A percentile compares a stretch with the other conserved stretches of the same genome.
phyloP scores from a whole-genome alignment of 2,888 invertebrate species.

The Clunio marinus region DNA sequence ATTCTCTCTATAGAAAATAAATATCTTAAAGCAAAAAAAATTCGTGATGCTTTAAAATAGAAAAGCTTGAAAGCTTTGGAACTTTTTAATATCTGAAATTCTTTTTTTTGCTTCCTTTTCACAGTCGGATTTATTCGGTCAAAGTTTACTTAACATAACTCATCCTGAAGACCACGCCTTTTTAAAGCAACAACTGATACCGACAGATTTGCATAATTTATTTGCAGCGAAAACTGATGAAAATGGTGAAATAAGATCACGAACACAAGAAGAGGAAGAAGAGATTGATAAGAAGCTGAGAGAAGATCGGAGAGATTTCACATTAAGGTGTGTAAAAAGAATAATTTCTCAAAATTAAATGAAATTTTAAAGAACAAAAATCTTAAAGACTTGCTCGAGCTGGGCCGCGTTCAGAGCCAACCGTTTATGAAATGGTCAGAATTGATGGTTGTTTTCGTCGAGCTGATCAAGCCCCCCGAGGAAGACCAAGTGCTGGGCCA shows the following conservation, averaged over 20 bases:
- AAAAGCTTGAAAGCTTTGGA: background rate
- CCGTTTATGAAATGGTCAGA: slow-evolving; percentile 65
- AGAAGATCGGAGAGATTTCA: slow-evolving; percentile 57
- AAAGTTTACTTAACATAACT: slow-evolving; percentile 75
- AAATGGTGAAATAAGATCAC: slow-evolving; percentile 56
- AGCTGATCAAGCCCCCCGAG: slow-evolving; percentile 57
- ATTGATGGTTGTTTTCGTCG: slow-evolving; percentile 63
- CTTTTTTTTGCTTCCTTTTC: too few relatives aligned
- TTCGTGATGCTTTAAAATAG: too few relatives aligned
- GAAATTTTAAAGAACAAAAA: slow-evolving; percentile 54
- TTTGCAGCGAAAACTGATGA: slow-evolving; percentile 47
- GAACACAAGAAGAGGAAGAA: slow-evolving; percentile 50
- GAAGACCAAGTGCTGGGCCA: slow-evolving; percentile 51
- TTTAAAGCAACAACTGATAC: slow-evolving; percentile 62
- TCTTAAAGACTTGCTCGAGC: slow-evolving; percentile 62
- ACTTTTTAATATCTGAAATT: background rate
- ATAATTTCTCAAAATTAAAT: background rate
- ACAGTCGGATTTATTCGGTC: slow-evolving; percentile 78
- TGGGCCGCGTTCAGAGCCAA: slow-evolving; percentile 67
- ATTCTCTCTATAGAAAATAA: too few relatives aligned
- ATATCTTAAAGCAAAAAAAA: too few relatives aligned
- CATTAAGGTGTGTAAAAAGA: slow-evolving; percentile 50
- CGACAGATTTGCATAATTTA: slow-evolving; percentile 51
- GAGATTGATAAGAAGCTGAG: slow-evolving; percentile 48
- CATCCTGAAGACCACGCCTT: slow-evolving; percentile 74